A percentile compares a stretch with the other conserved stretches of the same genome.
These are phyloP conservation scores for Torymus tubicola DNA, from an alignment of 2,888 invertebrate genomes.

Conservation along the genomic window DNA sequence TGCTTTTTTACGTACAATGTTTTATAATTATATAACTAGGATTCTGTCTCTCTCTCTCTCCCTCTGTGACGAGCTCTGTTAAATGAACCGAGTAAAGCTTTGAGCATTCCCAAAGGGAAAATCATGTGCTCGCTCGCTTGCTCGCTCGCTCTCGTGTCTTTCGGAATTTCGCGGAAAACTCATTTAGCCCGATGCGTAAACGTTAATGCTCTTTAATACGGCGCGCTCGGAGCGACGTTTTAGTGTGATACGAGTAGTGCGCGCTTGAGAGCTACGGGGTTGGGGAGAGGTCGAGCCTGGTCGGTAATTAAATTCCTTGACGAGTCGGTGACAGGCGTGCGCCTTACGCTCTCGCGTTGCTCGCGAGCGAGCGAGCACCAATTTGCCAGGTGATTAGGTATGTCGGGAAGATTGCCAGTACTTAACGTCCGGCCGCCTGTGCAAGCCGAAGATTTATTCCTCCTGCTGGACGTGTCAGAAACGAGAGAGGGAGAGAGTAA, in stretches of 20 bases:
- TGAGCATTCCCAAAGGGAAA: not conserved
- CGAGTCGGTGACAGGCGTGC: slow-evolving; percentile 56
- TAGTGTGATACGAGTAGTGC: not conserved
- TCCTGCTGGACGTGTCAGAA: slow-evolving; percentile 31
- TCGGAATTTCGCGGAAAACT: not conserved
- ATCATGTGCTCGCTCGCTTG: not conserved
- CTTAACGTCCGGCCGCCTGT: slow-evolving; percentile 26
- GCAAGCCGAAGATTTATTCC: slow-evolving; percentile 27
- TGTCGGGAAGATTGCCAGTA: slow-evolving; percentile 37
- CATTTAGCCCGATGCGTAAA: slow-evolving; percentile 7
- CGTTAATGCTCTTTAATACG: slow-evolving; percentile 26
- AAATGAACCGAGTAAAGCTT: not conserved
- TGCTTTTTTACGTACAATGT: too few species aligned
- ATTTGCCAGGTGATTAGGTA: slow-evolving; percentile 62
- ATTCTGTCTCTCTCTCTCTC: too few species aligned
- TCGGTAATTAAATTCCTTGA: slow-evolving; percentile 64
- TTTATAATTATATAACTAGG: too few species aligned
- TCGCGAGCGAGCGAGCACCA: slow-evolving; percentile 56
- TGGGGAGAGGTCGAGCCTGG: not conserved
- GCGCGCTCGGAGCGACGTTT: slow-evolving; percentile 4
- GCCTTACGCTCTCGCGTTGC: slow-evolving; percentile 4
- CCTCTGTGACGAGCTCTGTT: not conserved
- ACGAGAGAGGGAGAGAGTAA: slow-evolving; percentile 10
- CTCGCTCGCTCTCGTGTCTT: not conserved
- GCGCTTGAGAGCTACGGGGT: not conserved